Base-by-base conservation (phyloP, 1,140 invertebrate species). In the Drosophila pseudoobscura region DNA sequence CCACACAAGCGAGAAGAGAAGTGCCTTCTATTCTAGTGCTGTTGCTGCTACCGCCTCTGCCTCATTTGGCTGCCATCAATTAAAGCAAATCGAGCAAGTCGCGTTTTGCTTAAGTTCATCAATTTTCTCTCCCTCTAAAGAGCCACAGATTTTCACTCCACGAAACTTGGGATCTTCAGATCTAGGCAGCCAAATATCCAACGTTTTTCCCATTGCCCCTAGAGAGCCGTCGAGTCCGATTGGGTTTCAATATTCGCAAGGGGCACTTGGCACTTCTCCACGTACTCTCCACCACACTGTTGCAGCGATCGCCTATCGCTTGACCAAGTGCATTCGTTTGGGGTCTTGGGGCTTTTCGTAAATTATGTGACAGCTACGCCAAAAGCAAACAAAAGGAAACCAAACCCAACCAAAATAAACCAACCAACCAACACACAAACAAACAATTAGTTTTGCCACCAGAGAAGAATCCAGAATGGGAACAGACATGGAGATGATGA, bases 361-460 rank as follows among this genome's bases (percentile, higher is more conserved):
- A 85, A 60, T 87, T 75, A 82, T 85, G 82, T 71, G 82, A 85
- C 82, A 85, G 83, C 58, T 64, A 74, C 73, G 69, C 58, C 73
- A 77, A 85, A 64, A 54, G 56, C 70, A 85, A 85, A 80, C 65
- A 69, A 44, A 49, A 44, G 62, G 7, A 31, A 31, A 31, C 29
- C 29, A 31, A 35, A 35, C 2, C 3, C 57, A 69, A 69, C 51
- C 44, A 66, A 69, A 69, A 68, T 51, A 69, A 46, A 65, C 44
- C 44, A 44, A 49, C 65, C 65, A 46, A 63, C 65, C 54, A 69
- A 69, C 65, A 61, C 61, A 54, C 70, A 85, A 85, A 80, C 65
- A 85, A 72, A 77, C 74, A 76, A 68, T 49, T 61, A 54, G 53
- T 13, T 26, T 13, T 24, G 66, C 78, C 78, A 71, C 65, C 71